A percentile compares a stretch with the other conserved stretches of the same genome.
These are phyloP conservation scores for Mythimna albipuncta DNA, from an alignment of 2,888 invertebrate species.

Conservation along the genomic window DNA sequence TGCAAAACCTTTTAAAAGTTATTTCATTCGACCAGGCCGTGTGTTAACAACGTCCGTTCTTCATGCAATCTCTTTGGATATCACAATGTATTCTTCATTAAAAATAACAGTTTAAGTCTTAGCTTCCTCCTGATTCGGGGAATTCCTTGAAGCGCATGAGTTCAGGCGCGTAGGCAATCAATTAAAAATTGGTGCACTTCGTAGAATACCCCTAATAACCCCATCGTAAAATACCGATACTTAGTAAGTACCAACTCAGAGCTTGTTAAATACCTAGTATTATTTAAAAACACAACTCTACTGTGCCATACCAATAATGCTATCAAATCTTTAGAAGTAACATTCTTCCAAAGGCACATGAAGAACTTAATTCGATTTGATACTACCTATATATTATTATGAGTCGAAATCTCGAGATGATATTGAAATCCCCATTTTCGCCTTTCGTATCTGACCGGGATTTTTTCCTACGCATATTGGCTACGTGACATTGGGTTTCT, in stretches of 20 bases:
- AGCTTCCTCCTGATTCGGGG: too few relatives aligned
- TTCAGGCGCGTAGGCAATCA: too few relatives aligned
- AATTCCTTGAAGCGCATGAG: too few relatives aligned
- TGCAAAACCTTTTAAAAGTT: too few relatives aligned
- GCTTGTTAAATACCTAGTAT: too few relatives aligned
- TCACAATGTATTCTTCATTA: neutral
- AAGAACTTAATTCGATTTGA: constrained; percentile 28
- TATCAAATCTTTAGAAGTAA: neutral
- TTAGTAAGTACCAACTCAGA: too few relatives aligned
- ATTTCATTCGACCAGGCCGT: too few relatives aligned
- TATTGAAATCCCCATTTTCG: constrained; percentile 39
- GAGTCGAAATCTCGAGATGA: constrained; percentile 20
- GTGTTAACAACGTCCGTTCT: too few relatives aligned
- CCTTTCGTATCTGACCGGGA: constrained; percentile 24
- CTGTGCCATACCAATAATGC: neutral
- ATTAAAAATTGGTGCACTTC: too few relatives aligned
- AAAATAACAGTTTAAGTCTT: constrained; percentile 2
- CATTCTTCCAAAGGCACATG: constrained; percentile 9
- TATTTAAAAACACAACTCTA: constrained; percentile 11
- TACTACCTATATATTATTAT: constrained; percentile 19
- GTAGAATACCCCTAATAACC: too few relatives aligned
- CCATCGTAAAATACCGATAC: too few relatives aligned
- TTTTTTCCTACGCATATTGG: constrained; percentile 54
- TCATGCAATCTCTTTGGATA: too few relatives aligned
- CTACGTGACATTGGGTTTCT: constrained; percentile 57